Base-by-base conservation (phyloP, 2,888 invertebrate genomes). In the Leptinotarsa peninsularis region DNA sequence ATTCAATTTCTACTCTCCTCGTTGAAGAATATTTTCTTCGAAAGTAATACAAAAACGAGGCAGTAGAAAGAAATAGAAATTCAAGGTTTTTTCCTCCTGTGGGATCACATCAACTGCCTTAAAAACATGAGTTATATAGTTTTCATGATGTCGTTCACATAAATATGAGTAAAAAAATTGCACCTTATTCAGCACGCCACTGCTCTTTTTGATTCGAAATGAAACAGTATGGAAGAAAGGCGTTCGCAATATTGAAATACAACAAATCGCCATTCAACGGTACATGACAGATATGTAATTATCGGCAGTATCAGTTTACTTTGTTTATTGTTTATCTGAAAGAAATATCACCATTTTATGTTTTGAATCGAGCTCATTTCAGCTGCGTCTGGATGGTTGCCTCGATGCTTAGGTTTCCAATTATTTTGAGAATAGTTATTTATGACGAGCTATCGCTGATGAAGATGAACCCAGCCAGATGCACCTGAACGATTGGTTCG, bases 311-410 rank as follows among this genome's bases (percentile, higher is more conserved):
- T 58, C 58, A 58, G 58, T 58, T 58, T 10, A 58, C 58, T 58
- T 58, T 23, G 58, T 58, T 58, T 58, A 58, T 58, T 58, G 58
- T 58, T 58, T 58, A 58, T 58, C 58, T 23, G 58, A 14, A 58
- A 58, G 58, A 58, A 58, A 21, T 58, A 58, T 58, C 27, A 23
- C 23, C 58, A 58, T 15, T 58, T 58, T 14, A 58, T 23, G 21
- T 58, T 58, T 58, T 27, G 58, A 58, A 23, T 52, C 17, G 52
- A 52, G 52, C 52, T 23, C 23, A 13, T 23, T 58, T 23, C 17
- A 18, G n/a, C 58, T 58, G 58, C 58, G 23, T 58, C 58, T 21
- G 21, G 58, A 58, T 23, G 21, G 33, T 7, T 23, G 14, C 58
- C 21, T 15, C 21, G 23, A 21, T 58, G 21, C 54, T 54, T 54